Percentiles rank a stretch among this genome's conserved stretches.
Evolutionary conservation across 2,888 invertebrate species (phyloP).

Genomic region (Cyrtodaria siliqua): DNA sequence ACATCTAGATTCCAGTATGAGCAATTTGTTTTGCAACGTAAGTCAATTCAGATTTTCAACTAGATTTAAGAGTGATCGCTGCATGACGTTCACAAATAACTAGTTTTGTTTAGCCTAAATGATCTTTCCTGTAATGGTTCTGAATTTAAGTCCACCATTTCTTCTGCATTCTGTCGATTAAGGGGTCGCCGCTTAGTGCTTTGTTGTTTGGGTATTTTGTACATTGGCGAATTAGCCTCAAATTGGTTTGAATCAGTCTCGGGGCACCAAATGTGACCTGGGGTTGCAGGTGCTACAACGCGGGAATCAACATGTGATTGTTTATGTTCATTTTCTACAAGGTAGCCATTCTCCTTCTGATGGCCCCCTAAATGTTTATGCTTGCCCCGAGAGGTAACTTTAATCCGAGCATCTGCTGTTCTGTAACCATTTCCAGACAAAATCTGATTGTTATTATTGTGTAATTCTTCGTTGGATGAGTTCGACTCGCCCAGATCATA

Average conservation of each 20-base stretch:
- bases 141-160: conserved; percentile 47
- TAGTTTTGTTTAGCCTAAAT: conserved; percentile 1
- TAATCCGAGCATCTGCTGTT: not conserved
- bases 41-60: too few relatives aligned
- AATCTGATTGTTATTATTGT: conserved; percentile 12
- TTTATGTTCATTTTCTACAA: conserved; percentile 26
- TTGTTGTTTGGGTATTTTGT: conserved; percentile 24
- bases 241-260: conserved; percentile 21
- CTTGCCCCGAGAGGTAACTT: not conserved
- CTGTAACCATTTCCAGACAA: conserved; percentile 10
- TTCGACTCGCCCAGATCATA: conserved; percentile 16
- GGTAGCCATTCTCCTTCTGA: conserved; percentile 25
- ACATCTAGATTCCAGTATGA: too few relatives aligned
- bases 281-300: conserved; percentile 46
- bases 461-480: conserved; percentile 30
- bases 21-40: too few relatives aligned
- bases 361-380: conserved; percentile 9
- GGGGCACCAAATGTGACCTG: conserved; percentile 49
- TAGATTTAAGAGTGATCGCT: too few relatives aligned
- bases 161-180: conserved; percentile 66
- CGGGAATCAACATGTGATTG: conserved; percentile 2
- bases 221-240: conserved; percentile 16
- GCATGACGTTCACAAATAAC: conserved; percentile 50
- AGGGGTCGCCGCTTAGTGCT: conserved; percentile 58
- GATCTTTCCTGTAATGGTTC: not conserved